Percentiles rank a stretch among this genome's conserved stretches.
These are phyloP conservation scores for Byasa hedistus DNA, from an alignment of 2,888 invertebrate genomes.

Conservation along the genomic window DNA sequence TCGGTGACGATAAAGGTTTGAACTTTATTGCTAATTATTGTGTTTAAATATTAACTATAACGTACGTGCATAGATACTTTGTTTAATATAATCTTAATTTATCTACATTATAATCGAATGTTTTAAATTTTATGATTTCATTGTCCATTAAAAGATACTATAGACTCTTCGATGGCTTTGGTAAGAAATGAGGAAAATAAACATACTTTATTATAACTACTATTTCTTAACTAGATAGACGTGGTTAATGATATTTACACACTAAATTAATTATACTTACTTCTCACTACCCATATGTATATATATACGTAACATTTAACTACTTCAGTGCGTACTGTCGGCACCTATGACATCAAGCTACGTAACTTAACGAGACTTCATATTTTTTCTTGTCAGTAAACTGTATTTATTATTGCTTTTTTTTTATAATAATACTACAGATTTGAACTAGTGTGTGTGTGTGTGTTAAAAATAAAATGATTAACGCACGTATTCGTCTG, in stretches of 20 bases:
- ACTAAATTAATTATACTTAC: conserved; percentile 31
- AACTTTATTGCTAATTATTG: not conserved
- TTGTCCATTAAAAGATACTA: not conserved
- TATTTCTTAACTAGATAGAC: not conserved
- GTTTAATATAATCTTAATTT: not conserved
- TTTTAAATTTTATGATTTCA: not conserved
- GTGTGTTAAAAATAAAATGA: not conserved
- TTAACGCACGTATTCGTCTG: too few relatives aligned
- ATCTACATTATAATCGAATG: not conserved
- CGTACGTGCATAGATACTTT: not conserved
- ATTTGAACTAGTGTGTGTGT: not conserved
- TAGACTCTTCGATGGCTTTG: conserved; percentile 19
- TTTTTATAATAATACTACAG: not conserved
- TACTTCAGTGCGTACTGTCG: conserved; percentile 19
- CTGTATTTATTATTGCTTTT: not conserved
- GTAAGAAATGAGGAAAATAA: conserved; percentile 1
- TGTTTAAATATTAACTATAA: not conserved
- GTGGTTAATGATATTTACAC: not conserved
- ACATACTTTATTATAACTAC: not conserved
- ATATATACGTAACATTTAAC: conserved; percentile 22
- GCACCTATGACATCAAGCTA: conserved; percentile 26
- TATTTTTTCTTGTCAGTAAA: conserved; percentile 1
- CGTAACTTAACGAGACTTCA: conserved; percentile 15
- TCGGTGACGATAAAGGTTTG: not conserved
- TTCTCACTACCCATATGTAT: conserved; percentile 36